Evolutionary conservation across 2,888 invertebrate species (phyloP), one percentile per base, ranked within the genome.

Genomic region (Drosophila lutescens): DNA sequence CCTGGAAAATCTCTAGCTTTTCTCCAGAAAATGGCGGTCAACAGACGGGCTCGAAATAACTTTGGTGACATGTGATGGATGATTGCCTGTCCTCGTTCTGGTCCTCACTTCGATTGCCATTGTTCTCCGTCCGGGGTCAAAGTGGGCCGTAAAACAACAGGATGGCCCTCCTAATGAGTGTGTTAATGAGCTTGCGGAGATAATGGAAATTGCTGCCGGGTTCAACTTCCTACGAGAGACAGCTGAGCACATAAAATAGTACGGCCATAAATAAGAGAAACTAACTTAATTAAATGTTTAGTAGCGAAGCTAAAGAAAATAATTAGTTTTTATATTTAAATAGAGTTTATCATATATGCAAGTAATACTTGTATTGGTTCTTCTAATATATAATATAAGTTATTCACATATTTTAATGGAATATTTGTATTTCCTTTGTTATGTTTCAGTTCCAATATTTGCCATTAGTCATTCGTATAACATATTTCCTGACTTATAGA

Each of bases 31-130:
- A 30, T 57, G 38, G 12, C 61, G 63, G 74, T 26, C 74, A 77
- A 60, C 61, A 69, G 55, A 66, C 53, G 46, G 50, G 56, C 61
- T 36, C 10, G 38, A 68, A 67, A 70, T 65, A 57, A 30, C 63
- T 65, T 65, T 41, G 46, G 44, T 59, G 54, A 57, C 68, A 71
- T 58, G 57, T 78, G 81, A 79, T 80, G 75, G 72, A 77, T 70
- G 61, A 41, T 51, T 54, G 55, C 49, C 17, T 15, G 30, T 26
- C 30, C 30, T 30, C 30, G 59, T 26, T 23, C 23, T 23, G 23
- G 2, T 15, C 60, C 32, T 1, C 20, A 7, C 61, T 13, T 9
- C 30, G 43, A 38, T 30, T 51, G 51, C 34, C 51, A 74, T 74
- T 74, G 60, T 56, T 50, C 41, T 56, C 15, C 17, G 41, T 30